These are phyloP conservation scores for Morinoia aosen DNA, from an alignment of 2,888 invertebrate genomes.

Conservation along the genomic window DNA sequence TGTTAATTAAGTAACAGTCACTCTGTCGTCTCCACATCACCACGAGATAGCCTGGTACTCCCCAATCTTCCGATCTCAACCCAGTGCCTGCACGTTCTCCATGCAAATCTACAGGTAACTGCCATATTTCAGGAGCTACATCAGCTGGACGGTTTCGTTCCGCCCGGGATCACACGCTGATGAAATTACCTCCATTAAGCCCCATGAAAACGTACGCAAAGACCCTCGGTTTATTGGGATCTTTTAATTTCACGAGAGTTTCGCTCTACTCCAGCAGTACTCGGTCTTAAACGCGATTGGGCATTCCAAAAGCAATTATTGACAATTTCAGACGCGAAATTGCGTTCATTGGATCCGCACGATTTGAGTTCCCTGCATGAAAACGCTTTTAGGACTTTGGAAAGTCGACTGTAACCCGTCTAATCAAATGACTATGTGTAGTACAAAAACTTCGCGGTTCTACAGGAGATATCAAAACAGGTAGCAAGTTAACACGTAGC, in stretches of 20 bases:
- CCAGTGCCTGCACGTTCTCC: too few relatives aligned
- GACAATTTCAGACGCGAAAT: not conserved
- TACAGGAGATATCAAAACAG: too few relatives aligned
- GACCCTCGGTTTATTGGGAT: not conserved
- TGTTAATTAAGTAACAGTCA: too few relatives aligned
- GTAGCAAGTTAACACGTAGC: too few relatives aligned
- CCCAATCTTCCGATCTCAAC: too few relatives aligned
- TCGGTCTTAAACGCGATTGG: not conserved
- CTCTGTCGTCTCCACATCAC: too few relatives aligned
- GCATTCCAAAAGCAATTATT: not conserved
- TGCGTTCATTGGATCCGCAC: not conserved
- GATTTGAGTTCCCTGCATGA: not conserved
- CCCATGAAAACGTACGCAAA: constrained; percentile 6
- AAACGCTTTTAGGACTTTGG: not conserved
- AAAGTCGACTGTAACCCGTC: not conserved
- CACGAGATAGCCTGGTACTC: too few relatives aligned
- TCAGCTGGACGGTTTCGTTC: too few relatives aligned
- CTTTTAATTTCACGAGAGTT: not conserved
- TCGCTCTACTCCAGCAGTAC: not conserved
- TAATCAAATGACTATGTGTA: not conserved
- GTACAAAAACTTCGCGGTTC: not conserved
- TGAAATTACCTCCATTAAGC: not conserved
- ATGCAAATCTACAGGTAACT: not conserved
- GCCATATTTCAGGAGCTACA: not conserved
- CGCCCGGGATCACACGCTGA: not conserved